Conservation (phyloP, 2,113 vertebrate species). For the Formicarius rufipectus region DNA sequence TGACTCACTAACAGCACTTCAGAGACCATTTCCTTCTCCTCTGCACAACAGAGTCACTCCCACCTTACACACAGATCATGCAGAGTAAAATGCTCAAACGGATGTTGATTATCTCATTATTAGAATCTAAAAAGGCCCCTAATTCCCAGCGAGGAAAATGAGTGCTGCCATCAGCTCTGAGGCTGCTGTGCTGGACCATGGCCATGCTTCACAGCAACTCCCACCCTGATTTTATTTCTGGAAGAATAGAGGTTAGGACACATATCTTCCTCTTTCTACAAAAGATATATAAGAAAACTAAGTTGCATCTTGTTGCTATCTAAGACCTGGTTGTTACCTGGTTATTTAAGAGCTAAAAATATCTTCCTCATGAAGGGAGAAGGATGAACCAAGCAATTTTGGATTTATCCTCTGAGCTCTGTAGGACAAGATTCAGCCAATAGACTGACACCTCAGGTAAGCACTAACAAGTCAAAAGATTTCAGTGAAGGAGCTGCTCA, state of each 20-base stretch:
- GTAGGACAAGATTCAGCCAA: not conserved
- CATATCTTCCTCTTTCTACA: not conserved
- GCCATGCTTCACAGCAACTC: not conserved
- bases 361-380: not conserved
- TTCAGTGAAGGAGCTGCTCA: not conserved
- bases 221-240: not conserved
- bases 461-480: not conserved
- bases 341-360: not conserved
- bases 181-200: not conserved
- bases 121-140: slow-evolving; percentile 9
- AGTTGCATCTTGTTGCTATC: not conserved
- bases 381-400: not conserved
- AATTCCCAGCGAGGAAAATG: not conserved
- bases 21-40: not conserved
- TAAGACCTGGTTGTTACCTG: not conserved
- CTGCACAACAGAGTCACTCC: not conserved
- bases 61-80: not conserved
- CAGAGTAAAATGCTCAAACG: not conserved
- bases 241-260: not conserved
- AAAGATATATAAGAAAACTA: not conserved
- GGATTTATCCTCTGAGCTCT: not conserved
- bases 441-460: not conserved
- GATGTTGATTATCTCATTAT: slow-evolving; percentile 22
- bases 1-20: not conserved
- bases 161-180: not conserved